Evolutionary conservation across 2,888 invertebrate genomes (phyloP).

Genomic region (Helobdella robusta): DNA sequence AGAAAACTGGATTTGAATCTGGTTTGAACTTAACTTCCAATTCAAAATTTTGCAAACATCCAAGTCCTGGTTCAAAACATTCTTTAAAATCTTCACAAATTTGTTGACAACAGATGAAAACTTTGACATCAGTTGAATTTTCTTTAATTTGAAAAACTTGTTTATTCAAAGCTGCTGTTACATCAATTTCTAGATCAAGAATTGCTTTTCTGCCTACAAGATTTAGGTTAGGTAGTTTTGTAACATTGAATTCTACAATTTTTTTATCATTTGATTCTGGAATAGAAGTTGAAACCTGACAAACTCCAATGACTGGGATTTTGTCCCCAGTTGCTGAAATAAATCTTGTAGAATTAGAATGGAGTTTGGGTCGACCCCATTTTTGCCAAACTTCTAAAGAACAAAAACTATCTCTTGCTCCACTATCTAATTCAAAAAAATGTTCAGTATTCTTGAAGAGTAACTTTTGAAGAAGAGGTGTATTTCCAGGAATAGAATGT

Average conservation of each 20-base stretch:
- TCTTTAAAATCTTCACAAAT: background rate
- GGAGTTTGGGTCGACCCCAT: too few species aligned
- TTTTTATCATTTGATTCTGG: too few species aligned
- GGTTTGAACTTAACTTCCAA: conserved; percentile 1
- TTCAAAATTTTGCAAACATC: background rate
- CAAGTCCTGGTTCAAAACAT: background rate
- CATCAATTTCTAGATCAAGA: background rate
- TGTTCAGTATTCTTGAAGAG: too few species aligned
- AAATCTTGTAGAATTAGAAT: background rate
- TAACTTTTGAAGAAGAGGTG: too few species aligned
- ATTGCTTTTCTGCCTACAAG: background rate
- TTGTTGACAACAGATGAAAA: background rate
- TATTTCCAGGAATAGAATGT: too few species aligned
- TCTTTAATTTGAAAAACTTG: background rate
- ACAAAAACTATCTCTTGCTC: too few species aligned
- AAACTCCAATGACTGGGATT: too few species aligned
- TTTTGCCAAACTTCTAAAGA: too few species aligned
- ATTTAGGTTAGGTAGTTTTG: background rate
- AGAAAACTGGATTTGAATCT: background rate
- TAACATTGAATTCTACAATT: conserved; percentile 5
- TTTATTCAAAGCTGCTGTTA: background rate
- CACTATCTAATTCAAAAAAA: too few species aligned
- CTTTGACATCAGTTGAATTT: background rate
- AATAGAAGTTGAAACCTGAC: too few species aligned
- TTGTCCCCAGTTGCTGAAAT: conserved; percentile 1